These are phyloP conservation scores for Rhagonycha fulva DNA, from an alignment of 2,888 invertebrate genomes.

Conservation along the genomic window DNA sequence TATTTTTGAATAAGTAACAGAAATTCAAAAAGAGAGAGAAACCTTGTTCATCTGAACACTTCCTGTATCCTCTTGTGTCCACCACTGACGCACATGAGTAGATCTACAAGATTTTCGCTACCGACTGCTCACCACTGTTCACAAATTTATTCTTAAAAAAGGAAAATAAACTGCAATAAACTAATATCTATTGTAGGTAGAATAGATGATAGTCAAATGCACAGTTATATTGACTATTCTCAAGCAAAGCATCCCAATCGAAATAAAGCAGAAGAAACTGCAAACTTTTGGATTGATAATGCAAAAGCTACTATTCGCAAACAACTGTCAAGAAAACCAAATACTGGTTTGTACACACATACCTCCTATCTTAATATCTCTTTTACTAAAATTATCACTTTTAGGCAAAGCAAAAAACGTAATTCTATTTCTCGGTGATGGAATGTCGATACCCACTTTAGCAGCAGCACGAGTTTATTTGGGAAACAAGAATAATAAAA, in stretches of 20 bases:
- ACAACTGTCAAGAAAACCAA: not conserved
- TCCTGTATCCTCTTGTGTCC: too few species aligned
- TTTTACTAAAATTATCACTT: constrained; percentile 5
- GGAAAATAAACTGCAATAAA: too few species aligned
- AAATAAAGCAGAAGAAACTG: not conserved
- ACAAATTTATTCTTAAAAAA: too few species aligned
- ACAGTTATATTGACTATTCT: not conserved
- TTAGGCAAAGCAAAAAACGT: constrained; percentile 67
- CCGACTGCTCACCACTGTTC: too few species aligned
- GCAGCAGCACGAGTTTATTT: constrained; percentile 67
- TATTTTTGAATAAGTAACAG: too few species aligned
- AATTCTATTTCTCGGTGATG: constrained; percentile 84
- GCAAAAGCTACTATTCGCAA: not conserved
- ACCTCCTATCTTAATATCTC: too few species aligned
- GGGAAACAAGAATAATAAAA: constrained; percentile 62
- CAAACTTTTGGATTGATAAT: not conserved
- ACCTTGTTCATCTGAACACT: too few species aligned
- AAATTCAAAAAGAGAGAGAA: too few species aligned
- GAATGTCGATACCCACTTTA: constrained; percentile 81
- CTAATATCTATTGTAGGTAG: not conserved
- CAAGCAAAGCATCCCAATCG: not conserved
- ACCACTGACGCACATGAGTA: too few species aligned
- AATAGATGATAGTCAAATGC: not conserved
- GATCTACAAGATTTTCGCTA: too few species aligned
- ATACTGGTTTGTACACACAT: not conserved